phyloP scores from a whole-genome alignment of 2,888 invertebrate genomes.

The Lithodes maja region DNA sequence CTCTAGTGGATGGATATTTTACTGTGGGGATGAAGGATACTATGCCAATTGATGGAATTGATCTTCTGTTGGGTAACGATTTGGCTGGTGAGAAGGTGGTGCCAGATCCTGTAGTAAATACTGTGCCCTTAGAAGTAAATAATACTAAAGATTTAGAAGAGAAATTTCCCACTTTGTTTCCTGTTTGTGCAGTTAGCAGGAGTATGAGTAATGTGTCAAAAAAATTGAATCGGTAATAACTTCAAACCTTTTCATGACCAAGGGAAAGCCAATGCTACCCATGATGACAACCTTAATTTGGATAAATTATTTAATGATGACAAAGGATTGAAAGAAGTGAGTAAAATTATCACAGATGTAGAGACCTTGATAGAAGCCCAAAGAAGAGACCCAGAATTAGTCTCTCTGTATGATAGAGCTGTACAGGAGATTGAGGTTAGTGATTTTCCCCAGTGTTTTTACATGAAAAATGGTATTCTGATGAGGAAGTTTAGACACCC shows the following conservation, averaged over 20 bases:
- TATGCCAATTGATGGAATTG: background rate
- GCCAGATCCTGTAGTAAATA: slow-evolving; percentile 7
- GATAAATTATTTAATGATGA: background rate
- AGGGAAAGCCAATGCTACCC: background rate
- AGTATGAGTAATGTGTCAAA: background rate
- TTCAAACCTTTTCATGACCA: background rate
- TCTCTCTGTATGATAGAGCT: slow-evolving; percentile 32
- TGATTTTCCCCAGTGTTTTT: background rate
- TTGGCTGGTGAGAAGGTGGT: background rate
- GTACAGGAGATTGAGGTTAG: background rate
- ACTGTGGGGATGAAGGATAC: background rate
- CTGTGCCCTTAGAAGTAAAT: background rate
- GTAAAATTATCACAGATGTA: slow-evolving; percentile 3
- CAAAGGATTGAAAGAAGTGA: background rate
- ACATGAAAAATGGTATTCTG: slow-evolving; percentile 14
- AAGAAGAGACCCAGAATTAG: too few species aligned
- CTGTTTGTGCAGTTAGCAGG: background rate
- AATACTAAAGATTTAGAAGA: background rate
- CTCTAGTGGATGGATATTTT: background rate
- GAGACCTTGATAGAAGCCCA: background rate
- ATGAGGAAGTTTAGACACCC: slow-evolving; percentile 23
- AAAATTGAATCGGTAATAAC: background rate
- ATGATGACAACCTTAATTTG: background rate
- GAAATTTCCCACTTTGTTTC: background rate
- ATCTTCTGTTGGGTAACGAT: slow-evolving; percentile 23